Conservation (phyloP, 2,113 vertebrate species). For the Thunnus thynnus region DNA sequence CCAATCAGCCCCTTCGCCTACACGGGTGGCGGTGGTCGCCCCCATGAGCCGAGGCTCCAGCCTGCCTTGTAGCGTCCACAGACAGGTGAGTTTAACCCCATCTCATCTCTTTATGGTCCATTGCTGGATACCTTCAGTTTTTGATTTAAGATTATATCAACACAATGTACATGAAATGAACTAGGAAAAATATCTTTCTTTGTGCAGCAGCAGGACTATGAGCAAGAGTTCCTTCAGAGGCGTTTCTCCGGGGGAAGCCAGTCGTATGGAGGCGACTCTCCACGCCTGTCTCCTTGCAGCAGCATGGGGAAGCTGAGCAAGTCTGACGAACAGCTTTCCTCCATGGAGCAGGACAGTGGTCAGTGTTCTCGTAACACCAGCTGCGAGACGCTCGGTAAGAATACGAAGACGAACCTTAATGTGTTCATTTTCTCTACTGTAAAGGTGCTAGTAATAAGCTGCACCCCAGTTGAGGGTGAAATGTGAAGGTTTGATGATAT, state of each 20-base stretch:
- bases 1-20: conserved; percentile 94
- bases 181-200: neutral
- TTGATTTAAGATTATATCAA: neutral
- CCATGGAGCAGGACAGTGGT: conserved; percentile 95
- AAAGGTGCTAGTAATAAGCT: neutral
- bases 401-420: neutral
- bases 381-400: conserved; percentile 97
- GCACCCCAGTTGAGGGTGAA: neutral
- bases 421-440: no score
- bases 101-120: neutral
- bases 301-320: conserved; percentile 98
- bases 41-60: conserved; percentile 98
- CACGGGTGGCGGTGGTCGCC: conserved; percentile 94
- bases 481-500: neutral
- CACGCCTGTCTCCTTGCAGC: conserved; percentile 94
- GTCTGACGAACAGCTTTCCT: conserved; percentile 96
- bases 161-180: neutral
- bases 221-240: conserved; percentile 94
- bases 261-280: conserved; percentile 95
- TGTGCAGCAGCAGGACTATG: conserved; percentile 89
- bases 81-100: conserved; percentile 87
- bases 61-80: conserved; percentile 92
- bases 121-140: neutral
- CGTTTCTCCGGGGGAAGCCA: conserved; percentile 96
- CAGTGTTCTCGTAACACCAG: conserved; percentile 99